A percentile compares a stretch with the other conserved stretches of the same genome.
phyloP scores from a whole-genome alignment of 2,888 invertebrate genomes.

The Hedychridium roseum region DNA sequence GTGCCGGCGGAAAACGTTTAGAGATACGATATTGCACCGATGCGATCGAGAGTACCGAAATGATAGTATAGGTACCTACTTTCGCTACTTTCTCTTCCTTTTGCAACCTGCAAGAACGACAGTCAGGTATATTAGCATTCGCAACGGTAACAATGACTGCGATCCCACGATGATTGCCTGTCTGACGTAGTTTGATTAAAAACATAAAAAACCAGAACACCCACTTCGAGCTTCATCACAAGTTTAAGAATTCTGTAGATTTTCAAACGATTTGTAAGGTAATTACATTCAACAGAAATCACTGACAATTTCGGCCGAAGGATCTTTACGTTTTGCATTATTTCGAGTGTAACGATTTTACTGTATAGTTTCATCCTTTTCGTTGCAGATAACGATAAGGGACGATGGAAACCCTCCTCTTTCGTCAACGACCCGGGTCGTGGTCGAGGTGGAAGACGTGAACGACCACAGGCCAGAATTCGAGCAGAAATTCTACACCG shows the following conservation, averaged over 20 bases:
- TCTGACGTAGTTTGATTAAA: no score
- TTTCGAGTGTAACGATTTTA: neutral
- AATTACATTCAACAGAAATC: neutral
- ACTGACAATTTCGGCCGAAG: neutral
- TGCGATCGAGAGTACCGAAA: constrained; percentile 1
- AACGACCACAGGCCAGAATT: constrained; percentile 91
- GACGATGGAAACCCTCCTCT: constrained; percentile 81
- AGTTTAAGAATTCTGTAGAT: neutral
- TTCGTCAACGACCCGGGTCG: constrained; percentile 81
- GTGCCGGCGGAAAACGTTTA: constrained; percentile 16
- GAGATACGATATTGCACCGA: constrained; percentile 22
- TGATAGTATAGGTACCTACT: no score
- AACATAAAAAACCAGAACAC: no score
- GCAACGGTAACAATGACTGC: no score
- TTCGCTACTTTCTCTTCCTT: neutral
- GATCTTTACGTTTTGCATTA: no score
- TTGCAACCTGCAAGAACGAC: no score
- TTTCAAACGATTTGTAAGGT: no score
- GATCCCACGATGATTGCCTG: no score
- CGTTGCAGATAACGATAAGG: constrained; percentile 71
- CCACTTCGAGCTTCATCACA: no score
- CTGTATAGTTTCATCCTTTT: constrained; percentile 7
- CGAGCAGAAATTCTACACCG: constrained; percentile 82
- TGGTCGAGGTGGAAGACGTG: constrained; percentile 81
- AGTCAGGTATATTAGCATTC: no score